Evolutionary conservation across 2,113 vertebrate genomes (phyloP).

Genomic region (Melozone crissalis): DNA sequence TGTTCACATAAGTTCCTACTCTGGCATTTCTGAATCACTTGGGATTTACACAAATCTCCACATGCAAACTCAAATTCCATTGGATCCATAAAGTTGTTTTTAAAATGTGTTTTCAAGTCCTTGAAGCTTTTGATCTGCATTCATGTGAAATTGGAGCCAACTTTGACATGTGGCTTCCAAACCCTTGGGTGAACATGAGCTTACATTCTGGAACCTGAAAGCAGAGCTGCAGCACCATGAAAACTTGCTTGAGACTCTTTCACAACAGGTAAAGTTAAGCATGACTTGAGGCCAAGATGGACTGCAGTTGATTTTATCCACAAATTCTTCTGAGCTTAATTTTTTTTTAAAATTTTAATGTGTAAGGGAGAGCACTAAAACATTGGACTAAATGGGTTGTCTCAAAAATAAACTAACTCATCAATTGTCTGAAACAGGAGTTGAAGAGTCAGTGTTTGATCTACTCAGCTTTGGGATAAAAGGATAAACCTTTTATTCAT

Average conservation of each 20-base stretch:
- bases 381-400: neutral
- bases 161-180: conserved; percentile 21
- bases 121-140: conserved; percentile 40
- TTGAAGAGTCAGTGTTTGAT: neutral
- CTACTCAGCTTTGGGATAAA: neutral
- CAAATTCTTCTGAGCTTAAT: neutral
- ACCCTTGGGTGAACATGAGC: neutral
- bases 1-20: neutral
- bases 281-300: neutral
- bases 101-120: neutral
- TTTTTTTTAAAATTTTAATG: neutral
- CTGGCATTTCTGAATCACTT: neutral
- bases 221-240: neutral
- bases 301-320: neutral
- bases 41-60: conserved; percentile 5
- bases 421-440: neutral
- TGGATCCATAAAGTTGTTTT: neutral
- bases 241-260: neutral
- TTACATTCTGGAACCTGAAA: neutral
- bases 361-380: neutral
- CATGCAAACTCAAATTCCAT: neutral
- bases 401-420: neutral
- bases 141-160: conserved; percentile 13
- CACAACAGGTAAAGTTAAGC: neutral
- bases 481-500: neutral